Conservation (phyloP, 2,113 vertebrate species). For the Glareola pratincola region DNA sequence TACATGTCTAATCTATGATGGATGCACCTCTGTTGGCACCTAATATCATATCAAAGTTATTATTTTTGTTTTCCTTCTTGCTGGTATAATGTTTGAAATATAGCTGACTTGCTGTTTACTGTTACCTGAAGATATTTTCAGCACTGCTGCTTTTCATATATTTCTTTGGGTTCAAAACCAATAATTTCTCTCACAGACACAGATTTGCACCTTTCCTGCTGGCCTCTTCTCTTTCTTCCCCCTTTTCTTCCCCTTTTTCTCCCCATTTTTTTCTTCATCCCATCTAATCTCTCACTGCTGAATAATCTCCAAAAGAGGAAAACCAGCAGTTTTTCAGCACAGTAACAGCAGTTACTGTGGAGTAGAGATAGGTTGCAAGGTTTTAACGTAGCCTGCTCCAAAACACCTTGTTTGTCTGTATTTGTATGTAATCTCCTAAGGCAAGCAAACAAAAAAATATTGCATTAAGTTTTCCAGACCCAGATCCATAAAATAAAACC, state of each 20-base stretch:
- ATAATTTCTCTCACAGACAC: neutral
- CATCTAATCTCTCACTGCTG: neutral
- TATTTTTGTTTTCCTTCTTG: neutral
- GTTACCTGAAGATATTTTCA: neutral
- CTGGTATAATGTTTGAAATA: neutral
- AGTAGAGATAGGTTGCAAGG: neutral
- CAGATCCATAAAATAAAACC: neutral
- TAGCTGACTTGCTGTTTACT: neutral
- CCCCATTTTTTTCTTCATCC: neutral
- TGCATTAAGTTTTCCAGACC: neutral
- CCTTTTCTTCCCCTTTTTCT: neutral
- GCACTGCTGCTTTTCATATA: neutral
- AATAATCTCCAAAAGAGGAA: neutral
- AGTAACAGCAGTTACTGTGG: neutral
- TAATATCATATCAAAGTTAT: neutral
- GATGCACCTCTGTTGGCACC: neutral
- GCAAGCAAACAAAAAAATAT: neutral
- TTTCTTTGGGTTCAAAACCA: neutral
- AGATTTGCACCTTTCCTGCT: neutral
- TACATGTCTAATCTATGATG: neutral
- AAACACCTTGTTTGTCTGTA: neutral
- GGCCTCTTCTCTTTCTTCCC: neutral
- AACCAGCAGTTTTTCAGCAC: neutral
- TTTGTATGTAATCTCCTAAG: neutral
- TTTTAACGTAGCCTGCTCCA: neutral